Conservation (phyloP, 2,888 invertebrate genomes). For the Ephialtes manifestator region DNA sequence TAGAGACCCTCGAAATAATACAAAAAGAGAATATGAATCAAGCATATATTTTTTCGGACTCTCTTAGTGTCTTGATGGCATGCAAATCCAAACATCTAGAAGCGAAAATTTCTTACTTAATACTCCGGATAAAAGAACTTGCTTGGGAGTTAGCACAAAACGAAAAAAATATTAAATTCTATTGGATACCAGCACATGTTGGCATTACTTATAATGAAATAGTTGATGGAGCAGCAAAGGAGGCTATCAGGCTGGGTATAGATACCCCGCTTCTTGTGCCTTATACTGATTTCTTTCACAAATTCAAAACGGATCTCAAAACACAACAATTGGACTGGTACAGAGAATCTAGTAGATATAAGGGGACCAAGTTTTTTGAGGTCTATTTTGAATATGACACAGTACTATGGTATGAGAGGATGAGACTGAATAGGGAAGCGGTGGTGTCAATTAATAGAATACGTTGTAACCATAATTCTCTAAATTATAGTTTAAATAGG, state of each 20-base stretch:
- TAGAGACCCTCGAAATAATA: background rate
- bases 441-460: background rate
- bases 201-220: too few species aligned
- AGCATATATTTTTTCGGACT: background rate
- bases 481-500: too few species aligned
- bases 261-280: background rate
- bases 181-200: too few species aligned
- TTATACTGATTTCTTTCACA: background rate
- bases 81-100: background rate
- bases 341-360: too few species aligned
- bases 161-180: background rate
- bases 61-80: too few species aligned
- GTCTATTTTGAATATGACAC: background rate
- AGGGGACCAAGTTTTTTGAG: too few species aligned
- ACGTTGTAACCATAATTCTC: background rate
- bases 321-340: too few species aligned
- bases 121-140: background rate
- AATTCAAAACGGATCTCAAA: too few species aligned
- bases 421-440: background rate
- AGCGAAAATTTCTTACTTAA: background rate
- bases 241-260: background rate
- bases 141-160: background rate
- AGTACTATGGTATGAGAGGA: background rate
- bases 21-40: background rate
- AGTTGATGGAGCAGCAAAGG: too few species aligned